Conservation (phyloP, 1,140 invertebrate species). For the Neodiprion pinetum region DNA sequence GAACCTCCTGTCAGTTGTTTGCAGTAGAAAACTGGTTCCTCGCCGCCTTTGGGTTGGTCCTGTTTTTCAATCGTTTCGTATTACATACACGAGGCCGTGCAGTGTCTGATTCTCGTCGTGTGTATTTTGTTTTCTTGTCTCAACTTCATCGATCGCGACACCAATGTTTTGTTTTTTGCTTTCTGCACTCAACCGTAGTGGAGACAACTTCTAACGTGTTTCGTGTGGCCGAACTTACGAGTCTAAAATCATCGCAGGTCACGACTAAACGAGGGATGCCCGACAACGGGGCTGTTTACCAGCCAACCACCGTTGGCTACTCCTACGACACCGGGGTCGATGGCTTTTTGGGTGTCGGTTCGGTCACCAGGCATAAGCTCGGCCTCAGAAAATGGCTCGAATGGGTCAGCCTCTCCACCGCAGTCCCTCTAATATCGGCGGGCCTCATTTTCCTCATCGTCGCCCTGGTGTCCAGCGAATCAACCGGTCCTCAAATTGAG, state of each 20-base stretch:
- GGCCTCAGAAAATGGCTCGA: constrained; percentile 57
- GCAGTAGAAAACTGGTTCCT: not conserved
- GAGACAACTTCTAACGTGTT: too few species aligned
- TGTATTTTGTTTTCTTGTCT: too few species aligned
- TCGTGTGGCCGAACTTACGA: too few species aligned
- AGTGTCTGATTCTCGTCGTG: too few species aligned
- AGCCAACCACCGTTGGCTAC: constrained; percentile 59
- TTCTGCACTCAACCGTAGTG: too few species aligned
- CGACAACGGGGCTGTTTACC: constrained; percentile 58
- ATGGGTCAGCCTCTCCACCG: constrained; percentile 53
- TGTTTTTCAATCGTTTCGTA: too few species aligned
- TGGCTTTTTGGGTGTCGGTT: constrained; percentile 38
- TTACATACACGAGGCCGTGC: too few species aligned
- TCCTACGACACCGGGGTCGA: constrained; percentile 53
- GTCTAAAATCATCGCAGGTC: not conserved
- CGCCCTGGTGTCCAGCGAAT: constrained; percentile 31
- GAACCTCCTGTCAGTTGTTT: not conserved
- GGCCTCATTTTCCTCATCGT: constrained; percentile 53
- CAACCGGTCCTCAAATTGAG: not conserved
- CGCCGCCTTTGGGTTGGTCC: too few species aligned
- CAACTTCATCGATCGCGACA: too few species aligned
- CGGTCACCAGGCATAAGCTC: constrained; percentile 56
- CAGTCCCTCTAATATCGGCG: constrained; percentile 50
- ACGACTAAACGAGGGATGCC: constrained; percentile 39
- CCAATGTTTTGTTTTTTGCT: too few species aligned